These are phyloP conservation scores for Triplophysa bombifrons DNA, from an alignment of 2,797 vertebrate genomes.

Conservation along the genomic window DNA sequence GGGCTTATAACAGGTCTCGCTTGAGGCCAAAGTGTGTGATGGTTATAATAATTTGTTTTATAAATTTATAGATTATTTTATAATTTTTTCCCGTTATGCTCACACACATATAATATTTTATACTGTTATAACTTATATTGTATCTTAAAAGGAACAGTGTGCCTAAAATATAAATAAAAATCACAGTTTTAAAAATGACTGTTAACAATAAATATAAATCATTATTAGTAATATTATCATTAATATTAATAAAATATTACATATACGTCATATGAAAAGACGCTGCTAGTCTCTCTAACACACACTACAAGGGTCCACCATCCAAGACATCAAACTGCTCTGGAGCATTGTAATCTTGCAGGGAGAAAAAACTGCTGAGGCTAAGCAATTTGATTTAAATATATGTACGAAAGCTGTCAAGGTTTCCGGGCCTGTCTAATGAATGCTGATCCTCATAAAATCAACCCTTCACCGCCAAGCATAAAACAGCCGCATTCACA, in stretches of 20 bases:
- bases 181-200: no score
- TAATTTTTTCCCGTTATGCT: no score
- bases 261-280: not conserved
- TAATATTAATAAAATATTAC: no score
- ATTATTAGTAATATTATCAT: no score
- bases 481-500: not conserved
- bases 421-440: slow-evolving; percentile 8
- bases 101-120: no score
- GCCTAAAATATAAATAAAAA: no score
- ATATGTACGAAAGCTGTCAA: slow-evolving; percentile 20
- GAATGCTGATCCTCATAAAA: slow-evolving; percentile 22
- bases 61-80: no score
- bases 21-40: no score
- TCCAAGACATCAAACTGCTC: slow-evolving; percentile 11
- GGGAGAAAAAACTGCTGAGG: slow-evolving; percentile 23
- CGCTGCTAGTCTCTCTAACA: not conserved
- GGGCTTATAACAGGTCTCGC: not conserved
- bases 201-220: no score
- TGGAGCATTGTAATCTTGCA: slow-evolving; percentile 5
- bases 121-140: no score
- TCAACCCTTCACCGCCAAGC: slow-evolving; percentile 1
- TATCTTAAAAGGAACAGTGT: no score
- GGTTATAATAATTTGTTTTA: no score
- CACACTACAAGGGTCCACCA: not conserved
- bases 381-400: not conserved